Evolutionary conservation across 2,888 invertebrate genomes (phyloP).

Genomic region (Teleogryllus oceanicus): DNA sequence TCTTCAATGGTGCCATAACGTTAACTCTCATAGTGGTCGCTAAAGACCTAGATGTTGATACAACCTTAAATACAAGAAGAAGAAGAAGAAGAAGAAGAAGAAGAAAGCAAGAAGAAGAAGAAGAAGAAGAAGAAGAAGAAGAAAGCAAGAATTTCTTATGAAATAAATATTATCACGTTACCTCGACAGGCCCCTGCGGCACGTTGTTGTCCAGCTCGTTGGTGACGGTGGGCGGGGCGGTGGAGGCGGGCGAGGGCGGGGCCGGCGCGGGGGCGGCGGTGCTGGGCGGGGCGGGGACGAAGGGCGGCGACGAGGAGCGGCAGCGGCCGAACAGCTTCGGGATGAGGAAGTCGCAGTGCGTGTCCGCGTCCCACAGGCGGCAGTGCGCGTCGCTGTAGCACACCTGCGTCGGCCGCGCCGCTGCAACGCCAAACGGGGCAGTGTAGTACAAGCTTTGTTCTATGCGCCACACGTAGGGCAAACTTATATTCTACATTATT

Average conservation of each 20-base stretch:
- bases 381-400: slow-evolving; percentile 90
- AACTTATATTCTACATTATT: no score
- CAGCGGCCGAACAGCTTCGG: slow-evolving; percentile 87
- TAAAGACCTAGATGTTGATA: no score
- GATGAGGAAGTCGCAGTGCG: slow-evolving; percentile 85
- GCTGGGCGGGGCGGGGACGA: background rate
- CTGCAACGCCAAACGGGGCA: slow-evolving; percentile 51
- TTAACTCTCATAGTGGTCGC: no score
- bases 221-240: slow-evolving; percentile 19
- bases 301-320: slow-evolving; percentile 46
- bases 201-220: slow-evolving; percentile 8
- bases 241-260: background rate
- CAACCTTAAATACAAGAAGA: no score
- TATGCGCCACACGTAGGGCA: no score
- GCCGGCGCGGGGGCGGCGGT: background rate
- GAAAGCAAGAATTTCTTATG: no score
- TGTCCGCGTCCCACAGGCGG: slow-evolving; percentile 74
- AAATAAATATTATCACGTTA: background rate
- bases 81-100: no score
- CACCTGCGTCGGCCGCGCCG: slow-evolving; percentile 78
- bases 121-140: no score
- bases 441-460: background rate
- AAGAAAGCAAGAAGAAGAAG: no score
- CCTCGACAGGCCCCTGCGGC: background rate
- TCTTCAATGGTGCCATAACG: no score